These are phyloP conservation scores for Scaptomyza reducta DNA, from an alignment of 2,888 invertebrate genomes.

Conservation along the genomic window DNA sequence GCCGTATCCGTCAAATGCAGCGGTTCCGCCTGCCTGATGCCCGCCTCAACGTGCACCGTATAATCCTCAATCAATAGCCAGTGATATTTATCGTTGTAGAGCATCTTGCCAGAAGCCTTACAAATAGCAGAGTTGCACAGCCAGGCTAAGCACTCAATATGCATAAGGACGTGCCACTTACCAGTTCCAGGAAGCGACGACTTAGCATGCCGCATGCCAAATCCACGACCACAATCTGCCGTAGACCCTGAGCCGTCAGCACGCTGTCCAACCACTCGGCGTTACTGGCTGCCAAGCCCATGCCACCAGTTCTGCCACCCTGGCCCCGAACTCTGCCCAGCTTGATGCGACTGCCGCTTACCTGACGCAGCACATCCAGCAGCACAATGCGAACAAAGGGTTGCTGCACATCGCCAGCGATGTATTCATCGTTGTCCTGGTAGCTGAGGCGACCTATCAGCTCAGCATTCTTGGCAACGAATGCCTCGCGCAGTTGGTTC, in stretches of 20 bases:
- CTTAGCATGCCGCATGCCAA: constrained; percentile 81
- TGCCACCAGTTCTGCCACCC: constrained; percentile 11
- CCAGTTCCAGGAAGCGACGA: constrained; percentile 81
- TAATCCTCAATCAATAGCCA: constrained; percentile 84
- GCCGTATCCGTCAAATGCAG: constrained; percentile 43
- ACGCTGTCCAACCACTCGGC: constrained; percentile 74
- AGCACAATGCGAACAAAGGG: constrained; percentile 68
- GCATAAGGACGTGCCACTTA: constrained; percentile 65
- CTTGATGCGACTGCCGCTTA: not conserved
- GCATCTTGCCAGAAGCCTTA: constrained; percentile 83
- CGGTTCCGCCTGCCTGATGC: constrained; percentile 10
- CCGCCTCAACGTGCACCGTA: constrained; percentile 60
- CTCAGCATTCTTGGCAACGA: constrained; percentile 60
- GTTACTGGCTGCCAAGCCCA: constrained; percentile 37
- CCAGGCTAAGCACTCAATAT: constrained; percentile 50
- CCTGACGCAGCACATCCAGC: constrained; percentile 61
- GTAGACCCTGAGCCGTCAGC: constrained; percentile 73
- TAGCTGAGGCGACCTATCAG: constrained; percentile 65
- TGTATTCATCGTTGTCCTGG: constrained; percentile 7
- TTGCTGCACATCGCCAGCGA: constrained; percentile 13
- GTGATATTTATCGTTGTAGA: constrained; percentile 84
- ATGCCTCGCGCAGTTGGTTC: constrained; percentile 49
- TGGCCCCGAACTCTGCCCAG: not conserved
- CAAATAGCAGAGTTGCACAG: constrained; percentile 43
- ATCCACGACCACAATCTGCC: constrained; percentile 82